A percentile compares a stretch with the other conserved stretches of the same genome.
These are phyloP conservation scores for Pseudomyrmex sp. DNA, from an alignment of 1,140 invertebrate genomes.

Conservation along the genomic window DNA sequence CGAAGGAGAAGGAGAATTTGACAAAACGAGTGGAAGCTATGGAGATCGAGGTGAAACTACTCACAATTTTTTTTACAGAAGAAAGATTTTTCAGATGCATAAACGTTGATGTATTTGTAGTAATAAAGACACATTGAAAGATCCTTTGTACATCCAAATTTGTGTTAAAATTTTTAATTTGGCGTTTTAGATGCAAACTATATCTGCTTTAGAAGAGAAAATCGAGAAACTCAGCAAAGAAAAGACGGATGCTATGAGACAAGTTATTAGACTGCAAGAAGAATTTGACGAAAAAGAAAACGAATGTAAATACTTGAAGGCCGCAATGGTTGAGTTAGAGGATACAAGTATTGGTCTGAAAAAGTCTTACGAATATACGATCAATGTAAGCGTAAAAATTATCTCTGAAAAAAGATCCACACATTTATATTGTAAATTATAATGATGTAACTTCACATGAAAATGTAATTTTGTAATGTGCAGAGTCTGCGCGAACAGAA, in stretches of 20 bases:
- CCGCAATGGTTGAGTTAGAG: background rate
- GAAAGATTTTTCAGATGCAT: background rate
- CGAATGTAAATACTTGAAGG: constrained; percentile 1
- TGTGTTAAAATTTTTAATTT: background rate
- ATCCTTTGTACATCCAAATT: background rate
- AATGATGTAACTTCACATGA: background rate
- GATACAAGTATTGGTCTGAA: background rate
- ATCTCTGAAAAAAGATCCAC: background rate
- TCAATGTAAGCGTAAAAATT: constrained; percentile 22
- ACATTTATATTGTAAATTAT: background rate
- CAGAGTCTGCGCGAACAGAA: constrained; percentile 33
- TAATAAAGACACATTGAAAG: background rate
- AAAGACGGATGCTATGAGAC: background rate
- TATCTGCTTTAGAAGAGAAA: constrained; percentile 27
- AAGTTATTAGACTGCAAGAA: constrained; percentile 7
- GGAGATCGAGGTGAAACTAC: constrained; percentile 32
- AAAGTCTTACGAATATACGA: constrained; percentile 12
- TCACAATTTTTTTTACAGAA: background rate
- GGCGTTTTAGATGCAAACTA: constrained; percentile 24
- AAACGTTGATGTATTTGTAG: background rate
- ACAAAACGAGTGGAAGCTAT: constrained; percentile 21
- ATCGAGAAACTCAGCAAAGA: constrained; percentile 34
- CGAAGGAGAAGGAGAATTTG: constrained; percentile 21
- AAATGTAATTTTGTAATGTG: background rate
- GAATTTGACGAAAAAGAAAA: constrained; percentile 25